Conservation (phyloP, 2,797 vertebrate species). For the Novumbra hubbsi region DNA sequence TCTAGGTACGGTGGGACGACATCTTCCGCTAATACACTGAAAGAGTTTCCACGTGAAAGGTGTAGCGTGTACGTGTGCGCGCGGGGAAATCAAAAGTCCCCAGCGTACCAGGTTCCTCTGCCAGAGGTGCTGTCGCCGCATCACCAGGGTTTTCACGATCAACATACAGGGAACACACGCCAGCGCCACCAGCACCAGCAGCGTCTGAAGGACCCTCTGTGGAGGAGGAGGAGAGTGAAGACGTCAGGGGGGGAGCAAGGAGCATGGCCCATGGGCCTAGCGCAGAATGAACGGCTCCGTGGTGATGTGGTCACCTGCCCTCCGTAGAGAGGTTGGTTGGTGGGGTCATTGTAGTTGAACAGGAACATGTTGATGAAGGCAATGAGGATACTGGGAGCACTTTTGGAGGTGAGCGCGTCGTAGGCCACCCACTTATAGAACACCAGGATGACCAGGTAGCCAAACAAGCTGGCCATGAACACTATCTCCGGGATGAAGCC, state of each 20-base stretch:
- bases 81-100: neutral
- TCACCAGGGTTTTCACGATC: conserved; percentile 87
- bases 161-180: conserved; percentile 94
- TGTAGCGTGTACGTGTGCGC: neutral
- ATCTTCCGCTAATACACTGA: neutral
- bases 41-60: no score
- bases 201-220: conserved; percentile 83
- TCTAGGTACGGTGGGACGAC: neutral
- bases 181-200: conserved; percentile 87
- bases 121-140: conserved; percentile 86
- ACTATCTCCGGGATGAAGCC: conserved; percentile 95
- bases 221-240: neutral
- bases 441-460: conserved; percentile 91
- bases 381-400: conserved; percentile 93
- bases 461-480: conserved; percentile 92
- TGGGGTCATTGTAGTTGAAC: conserved; percentile 85
- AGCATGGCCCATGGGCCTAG: neutral
- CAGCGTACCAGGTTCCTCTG: conserved; percentile 82
- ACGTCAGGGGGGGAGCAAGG: neutral
- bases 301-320: conserved; percentile 81
- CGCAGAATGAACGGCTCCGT: neutral
- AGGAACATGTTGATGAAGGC: conserved; percentile 99
- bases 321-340: conserved; percentile 80
- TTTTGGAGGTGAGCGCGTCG: conserved; percentile 75
- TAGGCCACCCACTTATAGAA: conserved; percentile 95